These are phyloP conservation scores for Serranus cabrilla DNA, from an alignment of 2,797 vertebrate genomes.

Conservation along the genomic window DNA sequence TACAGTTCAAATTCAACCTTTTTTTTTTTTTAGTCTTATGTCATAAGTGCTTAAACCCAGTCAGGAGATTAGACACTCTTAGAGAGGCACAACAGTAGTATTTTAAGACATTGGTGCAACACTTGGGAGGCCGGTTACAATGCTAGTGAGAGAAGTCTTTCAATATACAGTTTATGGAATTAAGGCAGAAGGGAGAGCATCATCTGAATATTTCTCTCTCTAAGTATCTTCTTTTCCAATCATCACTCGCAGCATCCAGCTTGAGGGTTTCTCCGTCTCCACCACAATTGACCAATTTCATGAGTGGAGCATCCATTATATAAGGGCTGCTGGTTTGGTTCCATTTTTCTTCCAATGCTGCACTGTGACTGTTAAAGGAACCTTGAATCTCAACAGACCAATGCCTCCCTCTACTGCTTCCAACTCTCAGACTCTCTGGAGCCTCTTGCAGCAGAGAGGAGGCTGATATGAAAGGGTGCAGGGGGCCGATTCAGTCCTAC, in stretches of 20 bases:
- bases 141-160: conserved; percentile 51
- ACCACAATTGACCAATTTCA: conserved; percentile 2
- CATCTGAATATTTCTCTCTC: conserved; percentile 12
- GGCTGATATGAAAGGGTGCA: neutral
- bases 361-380: conserved; percentile 18
- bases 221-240: conserved; percentile 34
- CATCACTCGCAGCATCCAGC: conserved; percentile 23
- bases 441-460: conserved; percentile 9
- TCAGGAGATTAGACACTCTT: conserved; percentile 72
- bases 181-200: conserved; percentile 59
- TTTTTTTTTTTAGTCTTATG: conserved; percentile 47
- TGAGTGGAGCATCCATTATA: conserved; percentile 4
- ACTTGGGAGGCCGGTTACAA: conserved; percentile 56
- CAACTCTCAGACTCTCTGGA: conserved; percentile 11
- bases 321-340: conserved; percentile 1
- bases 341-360: conserved; percentile 18
- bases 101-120: conserved; percentile 81
- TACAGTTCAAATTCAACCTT: conserved; percentile 65
- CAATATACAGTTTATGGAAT: conserved; percentile 49
- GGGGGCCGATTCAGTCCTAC: conserved; percentile 5
- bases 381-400: conserved; percentile 20
- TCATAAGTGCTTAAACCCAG: conserved; percentile 83
- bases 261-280: conserved; percentile 30
- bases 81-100: conserved; percentile 80
- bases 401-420: conserved; percentile 1